Conservation (phyloP, 2,113 vertebrate species). For the Choloepus hoffmanni region DNA sequence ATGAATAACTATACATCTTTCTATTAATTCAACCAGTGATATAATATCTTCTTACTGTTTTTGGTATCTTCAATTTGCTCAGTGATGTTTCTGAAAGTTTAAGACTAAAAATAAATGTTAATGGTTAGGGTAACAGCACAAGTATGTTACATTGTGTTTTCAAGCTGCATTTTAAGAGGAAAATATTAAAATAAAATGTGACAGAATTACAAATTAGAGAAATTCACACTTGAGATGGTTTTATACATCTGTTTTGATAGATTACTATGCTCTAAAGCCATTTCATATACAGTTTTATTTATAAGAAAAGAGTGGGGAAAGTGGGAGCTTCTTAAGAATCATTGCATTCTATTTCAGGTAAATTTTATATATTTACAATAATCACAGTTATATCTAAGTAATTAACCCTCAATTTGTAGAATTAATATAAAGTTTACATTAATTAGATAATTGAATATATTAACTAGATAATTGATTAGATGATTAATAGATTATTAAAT, state of each 20-base stretch:
- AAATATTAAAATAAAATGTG: slow-evolving; percentile 61
- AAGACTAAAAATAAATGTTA: slow-evolving; percentile 51
- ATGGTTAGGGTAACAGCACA: background rate
- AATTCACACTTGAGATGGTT: slow-evolving; percentile 46
- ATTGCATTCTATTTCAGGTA: background rate
- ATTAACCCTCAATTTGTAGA: background rate
- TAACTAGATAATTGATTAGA: background rate
- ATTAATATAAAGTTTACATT: background rate
- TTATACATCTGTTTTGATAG: slow-evolving; percentile 30
- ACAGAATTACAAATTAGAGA: slow-evolving; percentile 61
- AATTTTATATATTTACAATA: slow-evolving; percentile 2
- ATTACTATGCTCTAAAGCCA: background rate
- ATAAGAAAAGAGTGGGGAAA: background rate
- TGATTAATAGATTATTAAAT: background rate
- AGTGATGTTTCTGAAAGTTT: slow-evolving; percentile 32
- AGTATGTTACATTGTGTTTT: background rate
- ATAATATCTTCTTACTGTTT: slow-evolving; percentile 26
- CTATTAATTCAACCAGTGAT: background rate
- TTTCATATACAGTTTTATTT: slow-evolving; percentile 28
- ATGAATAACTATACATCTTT: slow-evolving; percentile 4
- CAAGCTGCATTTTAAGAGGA: slow-evolving; percentile 2
- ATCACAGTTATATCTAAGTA: background rate
- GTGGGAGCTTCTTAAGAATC: slow-evolving; percentile 11
- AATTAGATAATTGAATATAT: background rate
- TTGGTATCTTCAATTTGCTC: slow-evolving; percentile 2